A percentile compares a stretch with the other conserved stretches of the same genome.
phyloP scores from a whole-genome alignment of 2,113 vertebrate genomes.

The Colistium nudipinnis region DNA sequence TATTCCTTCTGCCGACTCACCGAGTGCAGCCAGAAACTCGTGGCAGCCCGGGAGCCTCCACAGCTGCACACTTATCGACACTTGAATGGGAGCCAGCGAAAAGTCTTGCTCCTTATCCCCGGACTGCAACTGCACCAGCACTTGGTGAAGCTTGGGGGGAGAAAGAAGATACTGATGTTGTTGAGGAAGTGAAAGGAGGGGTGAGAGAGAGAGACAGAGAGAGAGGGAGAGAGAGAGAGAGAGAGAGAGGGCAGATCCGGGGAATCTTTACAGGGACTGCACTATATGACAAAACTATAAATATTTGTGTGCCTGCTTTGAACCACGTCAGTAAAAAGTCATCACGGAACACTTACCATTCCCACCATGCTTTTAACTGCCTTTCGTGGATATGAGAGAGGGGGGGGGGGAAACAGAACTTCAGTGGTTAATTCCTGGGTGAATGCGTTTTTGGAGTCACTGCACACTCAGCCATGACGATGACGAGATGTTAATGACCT shows the following conservation, averaged over 20 bases:
- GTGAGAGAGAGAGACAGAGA: background rate
- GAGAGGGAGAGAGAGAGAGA: background rate
- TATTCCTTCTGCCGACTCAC: slow-evolving; percentile 77
- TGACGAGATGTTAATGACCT: too few species aligned
- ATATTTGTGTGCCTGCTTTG: background rate
- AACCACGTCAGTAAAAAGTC: background rate
- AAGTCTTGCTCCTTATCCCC: slow-evolving; percentile 94
- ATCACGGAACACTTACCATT: slow-evolving; percentile 88
- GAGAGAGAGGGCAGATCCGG: background rate
- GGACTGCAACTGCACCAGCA: slow-evolving; percentile 92
- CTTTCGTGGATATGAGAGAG: slow-evolving; percentile 83
- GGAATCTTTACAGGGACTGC: too few species aligned
- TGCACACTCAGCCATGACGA: slow-evolving; percentile 16
- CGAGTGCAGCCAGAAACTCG: slow-evolving; percentile 94
- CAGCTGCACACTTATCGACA: slow-evolving; percentile 94
- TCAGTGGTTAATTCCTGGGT: slow-evolving; percentile 25
- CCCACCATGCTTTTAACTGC: slow-evolving; percentile 95
- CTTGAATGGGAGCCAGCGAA: slow-evolving; percentile 87
- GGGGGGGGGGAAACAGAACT: slow-evolving; percentile 61
- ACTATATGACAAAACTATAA: too few species aligned
- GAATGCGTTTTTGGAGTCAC: slow-evolving; percentile 17
- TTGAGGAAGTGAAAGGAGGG: background rate
- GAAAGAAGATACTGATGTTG: background rate
- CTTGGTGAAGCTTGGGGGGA: slow-evolving; percentile 89
- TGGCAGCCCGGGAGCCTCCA: slow-evolving; percentile 97